phyloP scores from a whole-genome alignment of 1,140 invertebrate species.

The Atopsyche davidsoni region DNA sequence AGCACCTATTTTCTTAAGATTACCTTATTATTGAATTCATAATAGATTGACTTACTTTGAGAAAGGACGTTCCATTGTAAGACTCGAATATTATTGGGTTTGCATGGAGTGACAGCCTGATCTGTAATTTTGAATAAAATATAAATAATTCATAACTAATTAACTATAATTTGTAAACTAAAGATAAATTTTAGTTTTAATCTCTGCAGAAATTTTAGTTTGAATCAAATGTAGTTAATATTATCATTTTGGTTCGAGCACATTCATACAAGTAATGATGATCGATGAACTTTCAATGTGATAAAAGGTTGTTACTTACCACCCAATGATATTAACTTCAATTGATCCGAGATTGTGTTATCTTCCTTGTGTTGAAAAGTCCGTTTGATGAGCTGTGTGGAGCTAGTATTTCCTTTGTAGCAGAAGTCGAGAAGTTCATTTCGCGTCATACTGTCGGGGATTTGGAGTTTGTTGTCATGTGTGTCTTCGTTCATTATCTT shows the following conservation, averaged over 20 bases:
- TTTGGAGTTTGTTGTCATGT: conserved; percentile 54
- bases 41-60: conserved; percentile 23
- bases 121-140: no score
- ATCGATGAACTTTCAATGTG: no score
- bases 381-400: conserved; percentile 5
- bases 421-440: conserved; percentile 17
- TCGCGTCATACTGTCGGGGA: conserved; percentile 44
- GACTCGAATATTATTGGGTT: conserved; percentile 16
- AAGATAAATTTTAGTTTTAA: no score
- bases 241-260: no score
- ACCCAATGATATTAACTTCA: conserved; percentile 9
- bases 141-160: no score
- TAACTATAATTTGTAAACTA: no score
- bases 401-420: neutral
- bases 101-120: no score
- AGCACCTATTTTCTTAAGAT: no score
- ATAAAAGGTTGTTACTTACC: conserved; percentile 1
- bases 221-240: no score
- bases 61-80: conserved; percentile 28
- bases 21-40: conserved; percentile 2
- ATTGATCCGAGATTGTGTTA: neutral
- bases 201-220: no score
- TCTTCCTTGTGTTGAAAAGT: conserved; percentile 5
- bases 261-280: no score
- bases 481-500: conserved; percentile 60